Percentiles rank a stretch among this genome's conserved stretches.
Evolutionary conservation across 2,113 vertebrate genomes (phyloP).

Genomic region (Brienomyrus longianalis): DNA sequence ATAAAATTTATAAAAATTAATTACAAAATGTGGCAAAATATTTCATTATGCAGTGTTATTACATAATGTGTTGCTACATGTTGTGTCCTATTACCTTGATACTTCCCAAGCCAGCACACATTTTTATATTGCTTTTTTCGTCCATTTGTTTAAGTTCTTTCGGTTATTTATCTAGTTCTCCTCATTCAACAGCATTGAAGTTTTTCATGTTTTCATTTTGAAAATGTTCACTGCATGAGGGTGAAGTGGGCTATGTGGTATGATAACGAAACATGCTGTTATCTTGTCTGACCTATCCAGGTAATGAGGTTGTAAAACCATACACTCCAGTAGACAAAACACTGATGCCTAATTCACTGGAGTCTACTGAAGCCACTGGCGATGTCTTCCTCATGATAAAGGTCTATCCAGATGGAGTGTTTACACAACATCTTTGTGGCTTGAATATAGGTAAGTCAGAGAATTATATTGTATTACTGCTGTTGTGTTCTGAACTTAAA

Average conservation of each 20-base stretch:
- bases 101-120: not conserved
- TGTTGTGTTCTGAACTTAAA: not conserved
- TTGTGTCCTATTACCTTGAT: not conserved
- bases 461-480: not conserved
- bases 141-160: not conserved
- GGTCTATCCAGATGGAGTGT: constrained; percentile 75
- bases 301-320: constrained; percentile 77
- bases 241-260: not conserved
- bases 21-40: too few relatives aligned
- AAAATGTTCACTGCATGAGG: not conserved
- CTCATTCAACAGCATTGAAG: not conserved
- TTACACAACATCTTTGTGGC: constrained; percentile 71
- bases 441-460: constrained; percentile 69
- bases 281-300: constrained; percentile 48
- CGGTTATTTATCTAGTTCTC: not conserved
- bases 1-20: too few relatives aligned
- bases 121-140: not conserved
- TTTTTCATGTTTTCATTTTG: not conserved
- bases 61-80: too few relatives aligned
- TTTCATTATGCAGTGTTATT: too few relatives aligned
- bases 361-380: constrained; percentile 38
- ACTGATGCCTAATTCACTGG: constrained; percentile 55
- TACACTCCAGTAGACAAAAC: constrained; percentile 77
- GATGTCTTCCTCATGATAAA: constrained; percentile 88
- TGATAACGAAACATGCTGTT: not conserved